These are phyloP conservation scores for Platorchestia sp. DNA, from an alignment of 1,140 invertebrate genomes.

Conservation along the genomic window DNA sequence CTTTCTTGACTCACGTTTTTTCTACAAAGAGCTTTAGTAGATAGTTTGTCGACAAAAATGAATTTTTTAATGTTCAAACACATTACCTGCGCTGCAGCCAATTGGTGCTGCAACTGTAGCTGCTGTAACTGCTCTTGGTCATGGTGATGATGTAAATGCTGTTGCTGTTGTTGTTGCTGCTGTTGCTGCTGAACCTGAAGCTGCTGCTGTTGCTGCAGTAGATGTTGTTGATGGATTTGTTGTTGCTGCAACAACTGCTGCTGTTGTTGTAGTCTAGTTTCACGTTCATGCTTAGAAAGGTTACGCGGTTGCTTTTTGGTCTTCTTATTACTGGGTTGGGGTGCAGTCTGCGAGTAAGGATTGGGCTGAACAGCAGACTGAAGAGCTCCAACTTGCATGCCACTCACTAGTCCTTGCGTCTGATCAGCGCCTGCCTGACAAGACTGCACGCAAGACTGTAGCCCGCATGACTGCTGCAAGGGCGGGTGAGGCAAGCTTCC, in stretches of 20 bases:
- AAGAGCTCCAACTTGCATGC: conserved; percentile 18
- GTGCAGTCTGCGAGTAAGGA: conserved; percentile 67
- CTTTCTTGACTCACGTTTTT: too few relatives aligned
- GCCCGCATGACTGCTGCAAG: conserved; percentile 3
- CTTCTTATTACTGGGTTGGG: conserved; percentile 55
- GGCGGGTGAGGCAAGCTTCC: not conserved
- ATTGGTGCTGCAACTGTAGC: conserved; percentile 69
- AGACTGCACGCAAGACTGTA: conserved; percentile 24
- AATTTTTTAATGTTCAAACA: not conserved
- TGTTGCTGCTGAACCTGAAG: conserved; percentile 50
- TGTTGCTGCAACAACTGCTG: conserved; percentile 69
- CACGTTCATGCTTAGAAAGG: conserved; percentile 44
- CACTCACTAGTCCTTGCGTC: not conserved
- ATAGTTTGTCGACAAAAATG: not conserved
- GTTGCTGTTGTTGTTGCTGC: conserved; percentile 66
- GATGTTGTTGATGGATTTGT: conserved; percentile 69
- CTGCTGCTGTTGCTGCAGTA: conserved; percentile 62
- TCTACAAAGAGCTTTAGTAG: too few relatives aligned
- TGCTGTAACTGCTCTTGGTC: conserved; percentile 69
- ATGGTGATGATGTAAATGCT: conserved; percentile 66
- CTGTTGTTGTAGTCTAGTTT: conserved; percentile 62
- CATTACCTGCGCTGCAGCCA: conserved; percentile 18
- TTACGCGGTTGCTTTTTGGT: conserved; percentile 41
- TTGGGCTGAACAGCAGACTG: conserved; percentile 69
- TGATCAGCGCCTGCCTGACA: conserved; percentile 26